Base-by-base conservation (phyloP, 2,888 invertebrate species). In the Anthoptus insignis region DNA sequence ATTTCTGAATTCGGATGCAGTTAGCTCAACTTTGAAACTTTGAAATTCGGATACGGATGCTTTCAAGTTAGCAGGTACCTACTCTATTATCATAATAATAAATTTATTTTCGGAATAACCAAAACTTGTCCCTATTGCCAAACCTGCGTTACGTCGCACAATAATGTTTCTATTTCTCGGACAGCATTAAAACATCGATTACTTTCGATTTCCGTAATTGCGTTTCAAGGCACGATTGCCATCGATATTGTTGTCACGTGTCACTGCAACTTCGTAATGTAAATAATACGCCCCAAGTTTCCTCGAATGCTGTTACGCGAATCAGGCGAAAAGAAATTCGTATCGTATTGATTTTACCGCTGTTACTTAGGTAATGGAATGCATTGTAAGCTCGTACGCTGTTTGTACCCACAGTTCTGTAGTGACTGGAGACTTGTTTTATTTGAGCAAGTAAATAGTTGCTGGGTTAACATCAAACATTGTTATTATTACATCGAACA, bases 191-290 rank as follows among this genome's bases (percentile, higher is more conserved):
- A 49, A 53, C 65, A 65, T 50, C 56, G 14, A 29, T 59, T 73
- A 78, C 81, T 80, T 86, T 83, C 81, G 74, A 78, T 83, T 82
- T 81, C 64, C 59, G 67, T 67, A 61, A 75, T 84, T 77, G 70
- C 69, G 64, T 75, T 81, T 78, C 83, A 65, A 64, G 75, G 79
- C 85, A 81, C 81, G 81, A 50, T 64, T 59, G 64, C 63, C 69
- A 73, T 81, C 64, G 49, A 66, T 66, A 83, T 76, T 79, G 47
- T 59, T 63, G 73, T 83, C 83, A 85, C 84, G 84, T 75, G 67
- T 69, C 66, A 67, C 79, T 80, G 73, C 76, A 76, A 69, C 66
- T 67, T 54, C 77, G 80, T 74, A 68, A 72, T 78, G 80, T 78
- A 78, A 80, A 80, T 81, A 74, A 76, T 75, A 70, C 64, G n/a